Base-by-base conservation (phyloP, 2,113 vertebrate genomes). In the Hippoglossus stenolepis region DNA sequence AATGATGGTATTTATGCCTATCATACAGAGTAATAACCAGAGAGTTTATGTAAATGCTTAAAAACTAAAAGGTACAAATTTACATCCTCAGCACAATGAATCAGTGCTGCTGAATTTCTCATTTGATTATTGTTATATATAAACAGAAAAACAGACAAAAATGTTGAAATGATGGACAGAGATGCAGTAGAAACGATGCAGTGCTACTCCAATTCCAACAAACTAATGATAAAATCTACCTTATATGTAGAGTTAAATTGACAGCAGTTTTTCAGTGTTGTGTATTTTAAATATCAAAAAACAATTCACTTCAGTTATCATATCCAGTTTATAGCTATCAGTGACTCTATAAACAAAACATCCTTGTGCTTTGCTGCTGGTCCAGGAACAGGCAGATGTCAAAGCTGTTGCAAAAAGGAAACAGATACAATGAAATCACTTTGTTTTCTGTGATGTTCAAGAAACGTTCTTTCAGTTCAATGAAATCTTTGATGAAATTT, bases 241-340 rank as follows among this genome's bases (percentile, higher is more conserved):
- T 28, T 15, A 54, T 40, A 63, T 31, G 11, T 21, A 12, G 26
- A 13, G 2, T 21, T 21, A 45, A 56, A 43, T 14, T 14, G 17
- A 57, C 18, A 21, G 5, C 14, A 13, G 12, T 17, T 17, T 49
- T 49, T 49, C 47, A 49, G 15, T 49, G 13, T 49, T 17, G 4
- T 49, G 11, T 17, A 8, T 28, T 40, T 61, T 51, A 31, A 63
- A 28, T 28, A 28, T 28, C 28, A 12, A 64, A 58, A 51, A 64
- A 59, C 23, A 17, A 58, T 20, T 13, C 28, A 28, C 28, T 28
- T 28, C 28, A 28, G 28, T 14, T 47, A 57, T 60, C 43, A 72
- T 45, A 72, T 64, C 15, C 21, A 45, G 28, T 73, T 68, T 53
- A 78, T 24, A 71, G 59, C 8, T 38, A 69, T 72, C 45, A 60